phyloP scores from a whole-genome alignment of 2,888 invertebrate species.

The Proisotoma minuta region DNA sequence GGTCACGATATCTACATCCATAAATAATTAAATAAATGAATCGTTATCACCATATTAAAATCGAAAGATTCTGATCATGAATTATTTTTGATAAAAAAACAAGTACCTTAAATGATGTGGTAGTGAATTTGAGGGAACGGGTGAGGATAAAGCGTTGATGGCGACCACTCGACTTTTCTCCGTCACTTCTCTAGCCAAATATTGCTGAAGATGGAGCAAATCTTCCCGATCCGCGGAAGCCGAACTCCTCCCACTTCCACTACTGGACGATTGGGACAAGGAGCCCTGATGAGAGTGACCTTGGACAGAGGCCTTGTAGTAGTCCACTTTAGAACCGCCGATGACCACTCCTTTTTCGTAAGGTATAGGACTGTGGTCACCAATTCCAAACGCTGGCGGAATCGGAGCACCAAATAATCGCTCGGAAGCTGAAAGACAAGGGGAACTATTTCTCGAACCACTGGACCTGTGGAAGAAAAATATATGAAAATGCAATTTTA shows the following conservation, averaged over 20 bases:
- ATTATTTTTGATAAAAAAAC: no score
- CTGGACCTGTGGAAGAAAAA: no score
- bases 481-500: no score
- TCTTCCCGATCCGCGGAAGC: conserved; percentile 44
- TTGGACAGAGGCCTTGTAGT: conserved; percentile 8
- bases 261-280: conserved; percentile 40
- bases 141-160: conserved; percentile 38
- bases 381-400: conserved; percentile 19
- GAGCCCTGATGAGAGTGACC: conserved; percentile 11
- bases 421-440: conserved; percentile 21
- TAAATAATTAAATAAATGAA: neutral
- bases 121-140: conserved; percentile 35
- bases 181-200: conserved; percentile 45
- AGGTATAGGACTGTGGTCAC: conserved; percentile 14
- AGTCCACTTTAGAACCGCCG: conserved; percentile 16
- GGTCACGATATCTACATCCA: conserved; percentile 37
- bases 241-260: conserved; percentile 38
- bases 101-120: no score
- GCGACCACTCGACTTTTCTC: conserved; percentile 45
- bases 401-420: conserved; percentile 27
- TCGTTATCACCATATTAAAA: neutral
- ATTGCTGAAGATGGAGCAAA: conserved; percentile 45
- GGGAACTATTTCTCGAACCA: neutral
- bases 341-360: conserved; percentile 16
- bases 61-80: neutral